phyloP scores from a whole-genome alignment of 2,888 invertebrate genomes.

The Cephonodes hylas region DNA sequence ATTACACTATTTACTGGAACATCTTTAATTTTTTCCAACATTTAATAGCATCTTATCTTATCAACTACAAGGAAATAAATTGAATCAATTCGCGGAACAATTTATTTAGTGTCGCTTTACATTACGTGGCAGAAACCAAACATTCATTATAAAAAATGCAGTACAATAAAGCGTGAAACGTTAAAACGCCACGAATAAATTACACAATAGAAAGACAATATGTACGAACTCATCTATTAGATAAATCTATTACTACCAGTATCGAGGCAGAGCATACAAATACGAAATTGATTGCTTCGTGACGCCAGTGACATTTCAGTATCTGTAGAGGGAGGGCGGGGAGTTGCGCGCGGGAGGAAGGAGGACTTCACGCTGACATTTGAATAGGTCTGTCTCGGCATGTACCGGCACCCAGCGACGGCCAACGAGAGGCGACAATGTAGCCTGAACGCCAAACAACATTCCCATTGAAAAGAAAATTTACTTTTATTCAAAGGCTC shows the following conservation, averaged over 20 bases:
- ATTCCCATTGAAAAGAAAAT: slow-evolving; percentile 76
- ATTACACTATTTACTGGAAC: no score
- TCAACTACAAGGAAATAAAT: background rate
- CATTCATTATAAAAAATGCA: background rate
- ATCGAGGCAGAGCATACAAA: slow-evolving; percentile 74
- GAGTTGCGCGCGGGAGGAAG: slow-evolving; percentile 40
- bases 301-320: slow-evolving; percentile 79
- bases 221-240: slow-evolving; percentile 51
- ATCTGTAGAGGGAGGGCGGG: slow-evolving; percentile 47
- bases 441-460: slow-evolving; percentile 70
- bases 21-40: no score
- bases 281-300: slow-evolving; percentile 80
- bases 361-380: slow-evolving; percentile 73
- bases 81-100: background rate
- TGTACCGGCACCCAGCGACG: slow-evolving; percentile 76
- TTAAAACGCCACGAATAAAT: background rate
- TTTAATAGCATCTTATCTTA: background rate
- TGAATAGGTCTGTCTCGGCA: slow-evolving; percentile 78
- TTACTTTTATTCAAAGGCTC: slow-evolving; percentile 66
- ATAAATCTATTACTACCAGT: slow-evolving; percentile 71
- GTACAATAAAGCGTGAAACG: background rate
- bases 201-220: slow-evolving; percentile 42
- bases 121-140: background rate
- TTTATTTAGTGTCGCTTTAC: background rate
- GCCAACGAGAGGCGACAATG: slow-evolving; percentile 77